Conservation (phyloP, 2,797 vertebrate genomes). For the Glyptemys insculpta region DNA sequence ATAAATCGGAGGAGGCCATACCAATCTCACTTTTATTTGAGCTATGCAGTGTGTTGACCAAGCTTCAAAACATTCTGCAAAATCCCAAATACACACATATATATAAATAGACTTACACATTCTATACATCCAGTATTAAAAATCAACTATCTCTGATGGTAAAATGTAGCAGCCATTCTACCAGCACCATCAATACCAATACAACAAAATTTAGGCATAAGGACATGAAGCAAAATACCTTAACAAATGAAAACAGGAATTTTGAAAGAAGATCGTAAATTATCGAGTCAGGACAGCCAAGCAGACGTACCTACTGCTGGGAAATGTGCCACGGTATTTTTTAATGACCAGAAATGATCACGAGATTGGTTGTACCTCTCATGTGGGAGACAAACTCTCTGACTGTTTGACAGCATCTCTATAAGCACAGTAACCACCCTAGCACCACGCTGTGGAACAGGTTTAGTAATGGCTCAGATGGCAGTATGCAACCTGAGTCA, state of each 20-base stretch:
- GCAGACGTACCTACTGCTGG: background rate
- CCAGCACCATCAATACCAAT: background rate
- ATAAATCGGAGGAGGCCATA: background rate
- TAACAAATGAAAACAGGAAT: background rate
- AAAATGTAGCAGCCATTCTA: background rate
- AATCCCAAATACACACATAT: background rate
- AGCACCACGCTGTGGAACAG: constrained; percentile 16
- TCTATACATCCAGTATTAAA: background rate
- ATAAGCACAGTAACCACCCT: background rate
- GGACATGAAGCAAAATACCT: background rate
- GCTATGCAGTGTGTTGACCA: background rate
- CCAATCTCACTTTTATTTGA: background rate
- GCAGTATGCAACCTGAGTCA: background rate
- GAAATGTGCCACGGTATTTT: background rate
- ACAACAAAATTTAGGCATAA: background rate
- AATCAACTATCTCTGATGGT: background rate
- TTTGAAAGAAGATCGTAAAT: background rate
- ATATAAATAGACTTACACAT: fast-evolving
- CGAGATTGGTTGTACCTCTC: background rate
- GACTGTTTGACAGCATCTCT: background rate
- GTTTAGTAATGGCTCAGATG: constrained; percentile 25
- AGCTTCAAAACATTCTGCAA: background rate
- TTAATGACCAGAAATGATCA: constrained; percentile 1
- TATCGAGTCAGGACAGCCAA: background rate
- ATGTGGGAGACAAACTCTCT: background rate